These are phyloP conservation scores for Cardinalis cardinalis DNA, from an alignment of 2,113 vertebrate genomes.

Conservation along the genomic window DNA sequence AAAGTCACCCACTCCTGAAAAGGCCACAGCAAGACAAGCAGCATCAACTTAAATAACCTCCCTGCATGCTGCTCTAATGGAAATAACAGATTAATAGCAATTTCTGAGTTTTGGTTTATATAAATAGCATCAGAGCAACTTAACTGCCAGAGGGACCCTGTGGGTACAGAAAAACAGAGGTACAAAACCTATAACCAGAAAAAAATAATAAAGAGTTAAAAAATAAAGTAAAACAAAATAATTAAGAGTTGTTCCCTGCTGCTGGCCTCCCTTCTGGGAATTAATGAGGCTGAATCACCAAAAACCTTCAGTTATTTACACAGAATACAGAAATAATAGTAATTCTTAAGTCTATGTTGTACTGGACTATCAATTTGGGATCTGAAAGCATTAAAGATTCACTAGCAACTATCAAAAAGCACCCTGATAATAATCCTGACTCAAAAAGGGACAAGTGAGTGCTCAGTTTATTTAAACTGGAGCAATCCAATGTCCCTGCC, in stretches of 20 bases:
- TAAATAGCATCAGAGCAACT: neutral
- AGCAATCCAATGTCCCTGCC: neutral
- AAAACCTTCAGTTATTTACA: neutral
- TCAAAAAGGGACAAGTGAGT: neutral
- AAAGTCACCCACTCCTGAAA: neutral
- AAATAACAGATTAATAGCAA: neutral
- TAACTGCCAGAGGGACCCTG: neutral
- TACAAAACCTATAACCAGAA: rapidly evolving
- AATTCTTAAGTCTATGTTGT: neutral
- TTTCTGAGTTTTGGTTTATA: neutral
- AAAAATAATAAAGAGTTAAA: neutral
- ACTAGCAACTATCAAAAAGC: neutral
- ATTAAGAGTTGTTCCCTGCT: neutral
- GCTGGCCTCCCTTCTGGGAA: neutral
- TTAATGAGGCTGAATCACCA: neutral
- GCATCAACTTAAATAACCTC: rapidly evolving
- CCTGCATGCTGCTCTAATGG: neutral
- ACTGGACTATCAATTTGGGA: neutral
- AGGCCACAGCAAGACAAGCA: neutral
- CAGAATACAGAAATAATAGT: neutral
- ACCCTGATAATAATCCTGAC: neutral
- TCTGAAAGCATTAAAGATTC: neutral
- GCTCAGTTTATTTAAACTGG: neutral
- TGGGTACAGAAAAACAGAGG: neutral
- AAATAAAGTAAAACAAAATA: neutral